These are phyloP conservation scores for Rhinolophus ferrumequinum DNA, from an alignment of 2,113 vertebrate species.

Conservation along the genomic window DNA sequence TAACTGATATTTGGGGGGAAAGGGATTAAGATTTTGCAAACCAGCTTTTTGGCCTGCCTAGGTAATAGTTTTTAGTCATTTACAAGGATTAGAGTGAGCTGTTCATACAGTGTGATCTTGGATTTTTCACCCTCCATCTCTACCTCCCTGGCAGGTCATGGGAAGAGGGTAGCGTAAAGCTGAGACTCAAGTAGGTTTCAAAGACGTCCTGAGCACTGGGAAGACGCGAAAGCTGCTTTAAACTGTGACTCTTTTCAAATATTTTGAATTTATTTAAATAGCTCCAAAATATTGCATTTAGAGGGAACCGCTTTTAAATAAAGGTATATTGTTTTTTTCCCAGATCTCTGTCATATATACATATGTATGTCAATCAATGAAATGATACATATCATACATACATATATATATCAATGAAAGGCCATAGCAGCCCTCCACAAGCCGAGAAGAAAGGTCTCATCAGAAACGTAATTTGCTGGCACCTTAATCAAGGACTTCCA, in stretches of 20 bases:
- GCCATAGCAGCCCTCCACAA: neutral
- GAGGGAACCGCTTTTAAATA: neutral
- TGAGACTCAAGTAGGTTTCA: neutral
- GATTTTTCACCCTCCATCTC: neutral
- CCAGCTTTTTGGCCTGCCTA: neutral
- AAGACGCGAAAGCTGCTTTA: neutral
- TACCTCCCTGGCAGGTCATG: neutral
- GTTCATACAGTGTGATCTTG: neutral
- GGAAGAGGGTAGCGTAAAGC: neutral
- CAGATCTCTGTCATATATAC: neutral
- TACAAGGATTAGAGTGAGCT: neutral
- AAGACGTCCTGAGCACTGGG: neutral
- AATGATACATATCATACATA: too few species aligned
- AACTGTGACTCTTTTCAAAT: neutral
- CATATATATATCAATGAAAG: neutral
- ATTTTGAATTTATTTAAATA: conserved; percentile 5
- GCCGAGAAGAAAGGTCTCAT: neutral
- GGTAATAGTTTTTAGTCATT: neutral
- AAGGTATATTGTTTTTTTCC: neutral
- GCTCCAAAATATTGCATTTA: neutral
- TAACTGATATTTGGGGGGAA: neutral
- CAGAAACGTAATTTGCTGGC: neutral
- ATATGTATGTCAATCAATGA: too few species aligned
- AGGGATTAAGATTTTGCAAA: neutral
- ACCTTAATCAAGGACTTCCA: neutral